These are phyloP conservation scores for Drosophila grimshawi DNA, from an alignment of 1,140 invertebrate species.

Conservation along the genomic window DNA sequence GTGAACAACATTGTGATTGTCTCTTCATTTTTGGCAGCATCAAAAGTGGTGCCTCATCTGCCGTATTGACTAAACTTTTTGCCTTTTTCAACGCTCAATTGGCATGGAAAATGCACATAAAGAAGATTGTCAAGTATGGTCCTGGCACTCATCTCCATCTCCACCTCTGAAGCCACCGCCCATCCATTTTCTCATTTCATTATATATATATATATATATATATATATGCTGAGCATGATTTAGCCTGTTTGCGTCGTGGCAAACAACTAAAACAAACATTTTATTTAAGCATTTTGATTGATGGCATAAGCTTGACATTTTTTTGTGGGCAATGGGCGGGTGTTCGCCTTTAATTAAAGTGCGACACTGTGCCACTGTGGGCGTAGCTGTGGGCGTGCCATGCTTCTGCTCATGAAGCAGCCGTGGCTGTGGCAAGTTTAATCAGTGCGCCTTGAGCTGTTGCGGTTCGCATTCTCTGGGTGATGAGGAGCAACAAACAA, in stretches of 20 bases:
- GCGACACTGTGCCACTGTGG: constrained; percentile 15
- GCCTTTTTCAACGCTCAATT: constrained; percentile 37
- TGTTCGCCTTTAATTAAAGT: constrained; percentile 76
- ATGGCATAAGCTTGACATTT: constrained; percentile 75
- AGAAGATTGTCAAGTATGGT: constrained; percentile 48
- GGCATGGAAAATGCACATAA: constrained; percentile 65
- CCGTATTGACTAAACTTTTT: constrained; percentile 30
- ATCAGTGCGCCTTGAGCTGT: constrained; percentile 46
- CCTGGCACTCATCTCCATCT: neutral
- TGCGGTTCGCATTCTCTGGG: constrained; percentile 11
- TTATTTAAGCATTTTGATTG: constrained; percentile 81
- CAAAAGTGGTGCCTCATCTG: constrained; percentile 42
- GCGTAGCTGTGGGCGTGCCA: constrained; percentile 38
- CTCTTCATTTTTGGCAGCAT: constrained; percentile 65
- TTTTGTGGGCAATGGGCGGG: constrained; percentile 43
- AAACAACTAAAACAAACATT: constrained; percentile 76
- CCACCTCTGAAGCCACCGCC: neutral
- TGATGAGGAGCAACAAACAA: constrained; percentile 18
- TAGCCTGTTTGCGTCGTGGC: constrained; percentile 29
- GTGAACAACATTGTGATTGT: constrained; percentile 61
- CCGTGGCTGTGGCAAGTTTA: constrained; percentile 51
- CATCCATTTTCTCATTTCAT: neutral
- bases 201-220: neutral
- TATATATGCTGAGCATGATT: constrained; percentile 28
- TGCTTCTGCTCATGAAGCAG: constrained; percentile 43